Base-by-base conservation (phyloP, 1,140 invertebrate genomes). In the Phymorhynchus buccinoides region DNA sequence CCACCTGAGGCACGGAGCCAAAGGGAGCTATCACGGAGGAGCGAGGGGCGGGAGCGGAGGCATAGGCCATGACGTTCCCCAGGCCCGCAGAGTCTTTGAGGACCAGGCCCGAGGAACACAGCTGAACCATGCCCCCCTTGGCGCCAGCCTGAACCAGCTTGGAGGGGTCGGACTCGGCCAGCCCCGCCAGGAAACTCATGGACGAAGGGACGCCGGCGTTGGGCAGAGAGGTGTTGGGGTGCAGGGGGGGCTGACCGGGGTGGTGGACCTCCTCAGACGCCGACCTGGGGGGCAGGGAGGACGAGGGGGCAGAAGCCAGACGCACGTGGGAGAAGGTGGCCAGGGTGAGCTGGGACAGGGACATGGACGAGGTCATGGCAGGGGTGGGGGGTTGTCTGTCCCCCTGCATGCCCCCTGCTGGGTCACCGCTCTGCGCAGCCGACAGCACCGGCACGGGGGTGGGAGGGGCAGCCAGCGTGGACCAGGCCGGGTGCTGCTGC, bases 241-340 rank as follows among this genome's bases (percentile, higher is more conserved):
- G 3, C 27, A 41, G 14, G 41, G 41, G 41, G 12, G 42, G 18
- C 27, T 44, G 41, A 18, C 52, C 42, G 2, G n/a, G 42, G 41
- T 44, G 77, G 62, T 71, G 81, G 44, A 37, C 68, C 66, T 83
- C 81, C 4, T 16, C 37, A 22, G 81, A 71, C 3, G 30, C 62
- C 9, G 56, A 6, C 6, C 39, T 22, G 2, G 81, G 30, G 0
- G 22, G 81, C 14, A 42, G 81, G 12, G 66, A 39, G 14, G 52
- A 81, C 14, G 79, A 4, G 39, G 81, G 73, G 39, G 62, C 4
- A 22, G 80, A 37, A 35, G 62, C 62, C 48, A 83, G 41, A 41
- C 73, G 66, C 35, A 71, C 66, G n/a, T 68, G 81, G 16, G 81
- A 83, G 39, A 83, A 71, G 22, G 81, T 83, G 66, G 81, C 81